Conservation (phyloP, 2,888 invertebrate species). For the Antheraea assamensis region DNA sequence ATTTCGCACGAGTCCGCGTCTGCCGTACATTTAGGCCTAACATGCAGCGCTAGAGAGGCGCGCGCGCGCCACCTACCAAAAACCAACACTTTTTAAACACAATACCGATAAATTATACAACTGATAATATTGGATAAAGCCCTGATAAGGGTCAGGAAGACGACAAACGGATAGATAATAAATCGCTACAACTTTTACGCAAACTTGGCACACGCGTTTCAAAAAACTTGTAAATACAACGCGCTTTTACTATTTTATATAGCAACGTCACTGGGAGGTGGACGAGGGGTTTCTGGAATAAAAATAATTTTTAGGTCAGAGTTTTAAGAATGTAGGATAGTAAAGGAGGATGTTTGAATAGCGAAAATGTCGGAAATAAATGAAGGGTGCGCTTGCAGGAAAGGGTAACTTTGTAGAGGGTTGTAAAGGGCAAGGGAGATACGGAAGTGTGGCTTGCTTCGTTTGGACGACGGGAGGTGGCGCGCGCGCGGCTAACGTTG, state of each 20-base stretch:
- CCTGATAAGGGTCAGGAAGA: constrained; percentile 51
- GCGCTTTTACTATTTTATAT: constrained; percentile 16
- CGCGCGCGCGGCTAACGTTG: constrained; percentile 56
- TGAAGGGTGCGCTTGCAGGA: neutral
- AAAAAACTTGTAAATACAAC: constrained; percentile 10
- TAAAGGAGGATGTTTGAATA: constrained; percentile 10
- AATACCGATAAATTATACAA: constrained; percentile 43
- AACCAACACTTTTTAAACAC: constrained; percentile 37
- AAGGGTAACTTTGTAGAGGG: constrained; percentile 24
- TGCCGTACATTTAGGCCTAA: constrained; percentile 71
- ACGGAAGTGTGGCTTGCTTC: constrained; percentile 24
- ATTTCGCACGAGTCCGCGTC: constrained; percentile 56
- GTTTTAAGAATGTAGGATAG: neutral
- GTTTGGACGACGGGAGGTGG: constrained; percentile 39
- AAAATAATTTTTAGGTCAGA: constrained; percentile 15
- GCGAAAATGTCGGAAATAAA: neutral
- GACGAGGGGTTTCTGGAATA: constrained; percentile 30
- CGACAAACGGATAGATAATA: constrained; percentile 16
- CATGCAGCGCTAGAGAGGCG: constrained; percentile 24
- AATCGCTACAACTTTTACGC: constrained; percentile 18
- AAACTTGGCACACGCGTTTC: constrained; percentile 19
- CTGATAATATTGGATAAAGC: constrained; percentile 37
- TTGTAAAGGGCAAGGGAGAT: constrained; percentile 18
- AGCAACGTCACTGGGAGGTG: constrained; percentile 19
- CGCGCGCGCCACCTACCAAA: constrained; percentile 43